Conservation (phyloP, 2,113 vertebrate genomes). For the Lepus europaeus region DNA sequence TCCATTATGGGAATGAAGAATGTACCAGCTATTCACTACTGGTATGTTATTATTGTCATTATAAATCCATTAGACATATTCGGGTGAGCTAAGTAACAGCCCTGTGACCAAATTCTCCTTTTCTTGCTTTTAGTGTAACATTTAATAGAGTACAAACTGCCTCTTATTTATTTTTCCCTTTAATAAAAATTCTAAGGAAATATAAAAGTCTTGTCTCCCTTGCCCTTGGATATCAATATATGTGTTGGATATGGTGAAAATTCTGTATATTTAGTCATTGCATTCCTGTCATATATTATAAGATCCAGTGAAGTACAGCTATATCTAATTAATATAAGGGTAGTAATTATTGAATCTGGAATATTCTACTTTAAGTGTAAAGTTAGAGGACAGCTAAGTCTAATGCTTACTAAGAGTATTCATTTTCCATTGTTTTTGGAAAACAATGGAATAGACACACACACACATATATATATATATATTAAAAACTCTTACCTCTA, state of each 20-base stretch:
- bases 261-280: conserved; percentile 19
- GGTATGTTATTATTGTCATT: conserved; percentile 85
- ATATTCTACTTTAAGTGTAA: neutral
- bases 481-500: neutral
- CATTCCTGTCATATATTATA: neutral
- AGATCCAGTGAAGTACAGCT: neutral
- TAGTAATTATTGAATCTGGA: conserved; percentile 13
- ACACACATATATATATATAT: neutral
- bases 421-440: neutral
- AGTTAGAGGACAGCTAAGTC: neutral
- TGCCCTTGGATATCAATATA: conserved; percentile 43
- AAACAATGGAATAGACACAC: too few species aligned
- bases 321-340: neutral
- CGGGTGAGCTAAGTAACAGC: conserved; percentile 80
- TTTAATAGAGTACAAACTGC: conserved; percentile 75
- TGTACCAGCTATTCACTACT: conserved; percentile 69
- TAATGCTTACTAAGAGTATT: neutral
- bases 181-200: conserved; percentile 63
- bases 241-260: neutral
- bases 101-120: conserved; percentile 80
- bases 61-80: conserved; percentile 85
- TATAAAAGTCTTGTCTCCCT: neutral
- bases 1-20: conserved; percentile 74
- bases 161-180: conserved; percentile 61
- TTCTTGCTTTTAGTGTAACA: conserved; percentile 75